phyloP scores from a whole-genome alignment of 1,140 invertebrate genomes.

The Oryctes rhinoceros region DNA sequence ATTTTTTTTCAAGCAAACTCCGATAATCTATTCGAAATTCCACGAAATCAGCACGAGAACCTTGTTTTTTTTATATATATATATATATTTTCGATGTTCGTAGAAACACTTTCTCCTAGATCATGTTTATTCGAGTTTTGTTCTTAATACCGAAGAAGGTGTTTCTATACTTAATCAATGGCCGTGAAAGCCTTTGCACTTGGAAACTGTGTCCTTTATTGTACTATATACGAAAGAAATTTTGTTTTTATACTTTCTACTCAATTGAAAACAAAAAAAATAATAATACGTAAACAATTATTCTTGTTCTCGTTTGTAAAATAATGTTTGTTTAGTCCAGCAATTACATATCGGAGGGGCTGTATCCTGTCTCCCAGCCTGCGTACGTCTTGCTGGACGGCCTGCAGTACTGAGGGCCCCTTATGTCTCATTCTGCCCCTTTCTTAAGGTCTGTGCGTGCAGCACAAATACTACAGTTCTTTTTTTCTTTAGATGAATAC shows the following conservation, averaged over 20 bases:
- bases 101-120: no score
- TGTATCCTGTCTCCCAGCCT: constrained; percentile 59
- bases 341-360: constrained; percentile 60
- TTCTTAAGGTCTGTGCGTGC: constrained; percentile 55
- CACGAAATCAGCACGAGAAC: no score
- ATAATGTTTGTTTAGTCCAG: constrained; percentile 57
- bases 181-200: no score
- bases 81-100: no score
- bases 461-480: neutral
- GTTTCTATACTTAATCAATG: no score
- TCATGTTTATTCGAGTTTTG: no score
- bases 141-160: no score
- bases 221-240: constrained; percentile 1
- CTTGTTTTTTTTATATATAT: no score
- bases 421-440: constrained; percentile 52
- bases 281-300: neutral
- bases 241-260: neutral
- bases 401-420: constrained; percentile 61
- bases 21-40: no score
- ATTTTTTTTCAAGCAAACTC: no score
- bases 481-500: no score
- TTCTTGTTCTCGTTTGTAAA: constrained; percentile 28
- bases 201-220: no score
- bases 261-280: neutral
- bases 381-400: constrained; percentile 61